Evolutionary conservation across 2,888 invertebrate species (phyloP), one percentile per base, ranked within the genome.

Genomic region (Aspidiotus destructor): DNA sequence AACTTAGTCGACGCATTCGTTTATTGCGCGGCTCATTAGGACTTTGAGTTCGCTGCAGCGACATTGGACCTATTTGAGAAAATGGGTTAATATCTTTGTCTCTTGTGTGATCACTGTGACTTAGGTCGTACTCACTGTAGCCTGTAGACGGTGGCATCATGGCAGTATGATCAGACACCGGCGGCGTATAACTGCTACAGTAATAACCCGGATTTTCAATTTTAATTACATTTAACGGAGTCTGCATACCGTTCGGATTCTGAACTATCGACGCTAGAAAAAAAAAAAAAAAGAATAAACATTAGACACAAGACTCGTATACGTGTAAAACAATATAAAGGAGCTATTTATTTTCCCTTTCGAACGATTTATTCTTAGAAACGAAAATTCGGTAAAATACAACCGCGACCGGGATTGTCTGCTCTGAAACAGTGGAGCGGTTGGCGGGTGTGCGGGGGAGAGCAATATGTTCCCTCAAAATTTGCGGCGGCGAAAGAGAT

Each of bases 221-320:
- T 81, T 89, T 89, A 76, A 89, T 88, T 75, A 84, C 84, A 78
- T 85, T 86, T 77, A 86, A 83, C 81, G 86, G 74, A 81, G 86
- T 76, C 82, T 86, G 78, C 74, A 78, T 77, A 70, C 81, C 81
- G 74, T 81, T 88, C 73, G 89, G 85, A 80, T 93, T 93, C 80
- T 91, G 92, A 78, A 95, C 86, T 78, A 96, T 95, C 77, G 95
- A 95, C 74, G 93, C 95, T 95, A 84, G 75, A 84, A 83, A 76
- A 78, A 75, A 70, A 5, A 57, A 63, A 40, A 41, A 48, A 11
- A n/a, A 13, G 48, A 48, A 48, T 11, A 16, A 13, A n/a, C 28
- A 62, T 9, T 62, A 8, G 15, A 10, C n/a, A 16, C 28, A 28
- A 28, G 28, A 28, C 28, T 28, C 28, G 28, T 28, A 44, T 3